Conservation (phyloP, 2,113 vertebrate species). For the Loxodonta africana region DNA sequence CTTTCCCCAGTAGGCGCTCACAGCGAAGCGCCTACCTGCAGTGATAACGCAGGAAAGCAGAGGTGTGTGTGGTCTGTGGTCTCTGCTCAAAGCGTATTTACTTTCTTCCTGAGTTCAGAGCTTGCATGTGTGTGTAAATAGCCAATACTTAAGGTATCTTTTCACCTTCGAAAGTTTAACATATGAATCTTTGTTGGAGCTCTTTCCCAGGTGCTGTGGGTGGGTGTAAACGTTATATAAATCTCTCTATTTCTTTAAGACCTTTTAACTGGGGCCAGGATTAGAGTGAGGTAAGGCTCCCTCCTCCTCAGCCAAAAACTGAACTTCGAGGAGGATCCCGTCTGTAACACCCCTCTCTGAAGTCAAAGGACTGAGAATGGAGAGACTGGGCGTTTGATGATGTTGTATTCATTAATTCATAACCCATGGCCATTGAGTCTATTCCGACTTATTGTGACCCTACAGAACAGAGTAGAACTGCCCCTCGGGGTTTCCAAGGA, state of each 20-base stretch:
- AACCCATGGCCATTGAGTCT: not conserved
- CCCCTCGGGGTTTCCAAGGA: no score
- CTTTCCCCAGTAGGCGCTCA: not conserved
- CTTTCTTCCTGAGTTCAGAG: not conserved
- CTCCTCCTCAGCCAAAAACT: not conserved
- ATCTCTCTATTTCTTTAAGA: not conserved
- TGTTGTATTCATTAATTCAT: not conserved
- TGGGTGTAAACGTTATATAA: not conserved
- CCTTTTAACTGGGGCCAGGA: not conserved
- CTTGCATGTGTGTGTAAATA: not conserved
- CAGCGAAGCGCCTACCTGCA: not conserved
- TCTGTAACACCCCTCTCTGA: not conserved
- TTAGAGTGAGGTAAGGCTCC: not conserved
- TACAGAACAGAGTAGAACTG: no score
- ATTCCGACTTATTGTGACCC: no score
- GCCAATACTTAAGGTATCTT: not conserved
- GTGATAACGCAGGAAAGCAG: not conserved
- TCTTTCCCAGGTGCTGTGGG: not conserved
- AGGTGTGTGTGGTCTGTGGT: not conserved
- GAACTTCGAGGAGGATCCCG: slow-evolving; percentile 8
- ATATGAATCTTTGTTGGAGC: slow-evolving; percentile 9
- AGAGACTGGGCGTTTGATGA: not conserved
- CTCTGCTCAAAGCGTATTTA: not conserved
- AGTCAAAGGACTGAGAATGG: not conserved
- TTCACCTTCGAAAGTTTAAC: not conserved